These are phyloP conservation scores for Sitta europaea DNA, from an alignment of 2,113 vertebrate genomes.

Conservation along the genomic window DNA sequence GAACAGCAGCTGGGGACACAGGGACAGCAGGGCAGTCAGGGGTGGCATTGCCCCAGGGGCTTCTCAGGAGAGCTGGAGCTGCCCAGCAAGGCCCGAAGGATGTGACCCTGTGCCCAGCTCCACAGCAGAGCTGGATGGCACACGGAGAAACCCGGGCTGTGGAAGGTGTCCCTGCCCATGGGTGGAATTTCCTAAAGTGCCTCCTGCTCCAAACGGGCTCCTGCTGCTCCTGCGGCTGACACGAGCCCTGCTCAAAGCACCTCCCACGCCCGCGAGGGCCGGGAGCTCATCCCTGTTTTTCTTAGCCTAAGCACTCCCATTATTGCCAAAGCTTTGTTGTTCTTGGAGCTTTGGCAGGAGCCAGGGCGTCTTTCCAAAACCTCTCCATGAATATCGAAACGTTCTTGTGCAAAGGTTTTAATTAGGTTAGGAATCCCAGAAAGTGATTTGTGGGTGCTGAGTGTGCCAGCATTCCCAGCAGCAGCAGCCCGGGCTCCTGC, in stretches of 20 bases:
- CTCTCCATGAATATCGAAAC: neutral
- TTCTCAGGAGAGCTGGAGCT: neutral
- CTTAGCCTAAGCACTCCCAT: slow-evolving; percentile 27
- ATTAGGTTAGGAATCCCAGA: neutral
- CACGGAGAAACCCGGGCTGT: neutral
- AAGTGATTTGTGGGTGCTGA: neutral
- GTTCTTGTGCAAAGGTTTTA: neutral
- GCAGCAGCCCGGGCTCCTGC: neutral
- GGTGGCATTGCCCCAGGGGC: neutral
- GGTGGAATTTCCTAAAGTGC: neutral
- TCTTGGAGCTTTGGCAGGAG: slow-evolving; percentile 5
- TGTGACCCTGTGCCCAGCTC: neutral
- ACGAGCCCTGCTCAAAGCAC: neutral
- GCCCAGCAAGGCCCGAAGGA: neutral
- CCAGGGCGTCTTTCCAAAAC: neutral
- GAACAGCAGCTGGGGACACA: slow-evolving; percentile 76
- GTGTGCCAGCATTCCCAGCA: neutral
- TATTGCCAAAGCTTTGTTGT: slow-evolving; percentile 52
- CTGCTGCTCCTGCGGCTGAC: neutral
- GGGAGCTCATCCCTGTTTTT: slow-evolving; percentile 13
- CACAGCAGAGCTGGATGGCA: neutral
- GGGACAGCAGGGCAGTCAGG: neutral
- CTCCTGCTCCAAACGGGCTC: fast-evolving
- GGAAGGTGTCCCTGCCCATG: neutral
- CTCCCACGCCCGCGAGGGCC: neutral